phyloP scores from a whole-genome alignment of 2,113 vertebrate species.

The Aplodontia rufa region DNA sequence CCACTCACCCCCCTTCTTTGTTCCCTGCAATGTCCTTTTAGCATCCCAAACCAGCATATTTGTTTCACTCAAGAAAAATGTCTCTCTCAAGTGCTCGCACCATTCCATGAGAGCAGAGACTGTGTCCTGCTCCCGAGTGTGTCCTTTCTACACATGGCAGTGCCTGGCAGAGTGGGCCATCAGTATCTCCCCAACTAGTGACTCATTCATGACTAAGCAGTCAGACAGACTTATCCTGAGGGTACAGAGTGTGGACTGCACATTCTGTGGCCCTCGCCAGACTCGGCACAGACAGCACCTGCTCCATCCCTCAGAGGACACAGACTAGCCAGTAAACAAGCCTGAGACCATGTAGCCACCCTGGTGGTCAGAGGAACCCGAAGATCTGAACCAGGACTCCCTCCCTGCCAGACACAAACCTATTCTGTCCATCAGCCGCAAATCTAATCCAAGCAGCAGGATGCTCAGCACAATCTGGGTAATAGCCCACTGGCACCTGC shows the following conservation, averaged over 20 bases:
- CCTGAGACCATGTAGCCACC: rapidly evolving
- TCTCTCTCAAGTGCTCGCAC: no score
- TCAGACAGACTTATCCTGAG: neutral
- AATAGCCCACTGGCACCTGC: rapidly evolving
- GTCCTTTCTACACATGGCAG: rapidly evolving
- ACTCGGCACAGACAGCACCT: neutral
- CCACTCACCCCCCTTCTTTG: neutral
- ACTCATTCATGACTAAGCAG: rapidly evolving
- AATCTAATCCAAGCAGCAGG: neutral
- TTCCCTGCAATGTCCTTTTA: neutral
- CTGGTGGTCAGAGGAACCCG: neutral
- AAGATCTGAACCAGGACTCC: neutral
- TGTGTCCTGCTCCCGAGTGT: rapidly evolving
- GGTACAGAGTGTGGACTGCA: no score
- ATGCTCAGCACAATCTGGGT: rapidly evolving
- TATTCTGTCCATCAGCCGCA: no score
- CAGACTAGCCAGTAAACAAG: neutral
- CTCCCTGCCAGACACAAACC: neutral
- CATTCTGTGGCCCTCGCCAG: neutral
- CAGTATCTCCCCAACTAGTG: neutral
- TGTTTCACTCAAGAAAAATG: neutral
- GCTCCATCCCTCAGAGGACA: neutral
- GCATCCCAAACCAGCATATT: neutral
- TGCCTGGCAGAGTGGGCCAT: neutral
- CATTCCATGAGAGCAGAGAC: neutral